phyloP scores from a whole-genome alignment of 1,140 invertebrate species.

The Scaptomyza montana region DNA sequence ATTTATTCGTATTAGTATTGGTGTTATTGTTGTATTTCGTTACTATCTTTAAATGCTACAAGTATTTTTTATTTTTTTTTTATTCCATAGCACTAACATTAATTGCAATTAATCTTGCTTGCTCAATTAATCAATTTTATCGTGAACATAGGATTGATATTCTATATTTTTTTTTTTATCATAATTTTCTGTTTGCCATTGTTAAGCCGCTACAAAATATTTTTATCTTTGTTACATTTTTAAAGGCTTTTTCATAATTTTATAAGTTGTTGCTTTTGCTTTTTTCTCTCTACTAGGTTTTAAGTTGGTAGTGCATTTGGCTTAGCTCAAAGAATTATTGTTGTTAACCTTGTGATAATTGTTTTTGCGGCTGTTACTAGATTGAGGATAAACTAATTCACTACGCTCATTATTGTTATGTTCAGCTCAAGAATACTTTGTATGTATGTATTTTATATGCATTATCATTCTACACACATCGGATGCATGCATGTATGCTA shows the following conservation, averaged over 20 bases:
- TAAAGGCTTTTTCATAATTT: constrained; percentile 3
- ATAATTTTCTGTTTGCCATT: not conserved
- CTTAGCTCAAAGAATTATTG: constrained; percentile 14
- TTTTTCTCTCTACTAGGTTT: not conserved
- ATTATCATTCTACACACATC: constrained; percentile 10
- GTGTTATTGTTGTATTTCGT: not conserved
- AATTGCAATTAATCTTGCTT: constrained; percentile 12
- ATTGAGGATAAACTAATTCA: constrained; percentile 63
- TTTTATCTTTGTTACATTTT: not conserved
- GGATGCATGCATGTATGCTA: constrained; percentile 31
- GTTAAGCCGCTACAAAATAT: constrained; percentile 5
- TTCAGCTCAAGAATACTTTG: constrained; percentile 73
- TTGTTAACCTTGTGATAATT: constrained; percentile 25
- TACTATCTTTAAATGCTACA: constrained; percentile 36
- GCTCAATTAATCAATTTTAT: not conserved
- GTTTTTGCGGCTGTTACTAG: constrained; percentile 48
- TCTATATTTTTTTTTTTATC: constrained; percentile 16
- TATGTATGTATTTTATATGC: constrained; percentile 43
- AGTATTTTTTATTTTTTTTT: constrained; percentile 18
- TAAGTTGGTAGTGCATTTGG: constrained; percentile 25
- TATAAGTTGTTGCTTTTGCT: not conserved
- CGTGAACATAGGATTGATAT: constrained; percentile 12
- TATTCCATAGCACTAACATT: constrained; percentile 7
- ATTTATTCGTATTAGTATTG: constrained; percentile 1
- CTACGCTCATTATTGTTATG: constrained; percentile 78